These are phyloP conservation scores for Liopterus haemorrhoidalis DNA, from an alignment of 2,888 invertebrate genomes.

Conservation along the genomic window DNA sequence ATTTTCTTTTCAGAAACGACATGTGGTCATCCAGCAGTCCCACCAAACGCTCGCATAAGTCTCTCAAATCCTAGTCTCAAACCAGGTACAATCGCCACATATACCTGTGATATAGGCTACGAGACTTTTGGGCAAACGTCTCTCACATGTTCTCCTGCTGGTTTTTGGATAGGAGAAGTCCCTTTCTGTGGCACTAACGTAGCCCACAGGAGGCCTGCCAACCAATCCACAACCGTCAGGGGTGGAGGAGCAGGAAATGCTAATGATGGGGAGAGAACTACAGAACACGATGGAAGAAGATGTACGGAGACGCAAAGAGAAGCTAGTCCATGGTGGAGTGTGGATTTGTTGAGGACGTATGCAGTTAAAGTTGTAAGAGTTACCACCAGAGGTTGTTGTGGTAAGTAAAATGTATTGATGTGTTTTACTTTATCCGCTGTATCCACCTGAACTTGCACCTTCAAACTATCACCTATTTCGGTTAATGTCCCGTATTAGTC, in stretches of 20 bases:
- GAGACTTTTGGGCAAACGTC: constrained; percentile 75
- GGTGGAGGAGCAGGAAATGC: constrained; percentile 78
- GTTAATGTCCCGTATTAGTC: too few species aligned
- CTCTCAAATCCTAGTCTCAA: constrained; percentile 52
- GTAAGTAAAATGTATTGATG: constrained; percentile 43
- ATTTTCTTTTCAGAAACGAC: constrained; percentile 45
- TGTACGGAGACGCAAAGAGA: constrained; percentile 88
- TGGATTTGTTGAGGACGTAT: constrained; percentile 77
- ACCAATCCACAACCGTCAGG: constrained; percentile 83
- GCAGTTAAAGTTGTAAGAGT: constrained; percentile 80
- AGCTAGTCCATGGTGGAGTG: constrained; percentile 90
- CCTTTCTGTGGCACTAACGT: constrained; percentile 87
- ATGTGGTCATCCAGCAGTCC: constrained; percentile 82
- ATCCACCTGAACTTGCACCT: background rate
- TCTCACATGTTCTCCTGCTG: constrained; percentile 63
- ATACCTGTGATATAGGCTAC: constrained; percentile 79
- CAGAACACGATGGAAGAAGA: constrained; percentile 79
- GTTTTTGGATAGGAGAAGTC: constrained; percentile 73
- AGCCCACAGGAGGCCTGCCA: constrained; percentile 78
- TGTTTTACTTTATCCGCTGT: background rate
- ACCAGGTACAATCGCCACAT: constrained; percentile 62
- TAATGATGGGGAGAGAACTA: constrained; percentile 78
- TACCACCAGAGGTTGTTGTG: constrained; percentile 76
- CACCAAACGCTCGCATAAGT: constrained; percentile 70
- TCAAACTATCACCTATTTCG: background rate